Evolutionary conservation across 1,140 invertebrate species (phyloP), one percentile per base, ranked within the genome.

Genomic region (Drosophila kepulauana): DNA sequence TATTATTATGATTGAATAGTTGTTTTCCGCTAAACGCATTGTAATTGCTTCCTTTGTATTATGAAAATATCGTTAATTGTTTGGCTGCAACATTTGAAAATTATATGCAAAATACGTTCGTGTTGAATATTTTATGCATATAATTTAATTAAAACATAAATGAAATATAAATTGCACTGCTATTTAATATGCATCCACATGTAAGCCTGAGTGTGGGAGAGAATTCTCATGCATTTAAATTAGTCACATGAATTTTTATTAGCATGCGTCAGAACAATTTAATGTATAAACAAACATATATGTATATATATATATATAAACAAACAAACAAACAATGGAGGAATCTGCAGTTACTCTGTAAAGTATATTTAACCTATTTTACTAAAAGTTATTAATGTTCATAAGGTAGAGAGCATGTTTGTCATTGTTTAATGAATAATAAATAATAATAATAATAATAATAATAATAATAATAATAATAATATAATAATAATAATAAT

Each of bases 201-300:
- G 8, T 54, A 1, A n/a, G 16, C n/a, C 13, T 7, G 33, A 20
- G 25, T 70, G 33, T 70, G 35, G 16, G 46, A 33, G 33, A 28
- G 30, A 49, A 52, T 65, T 66, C 54, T 70, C 82, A 88, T 87
- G 84, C 79, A 87, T 88, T 78, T 87, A 82, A 88, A 88, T 86
- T 86, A 88, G 82, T 77, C 57, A 43, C 64, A 82, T 86, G 65
- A 33, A 82, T 86, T 76, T 76, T 74, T 79, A 86, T 86, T 52
- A 82, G 28, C 73, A 65, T 48, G 59, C 38, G 51, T 15, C 61
- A 25, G 8, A 63, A 16, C 43, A 30, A 65, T 52, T 63, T 63
- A 15, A 25, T 16, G 33, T 10, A 41, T 35, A 51, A 64, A 13
- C 11, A 52, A 20, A 13, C 2, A 15, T 15, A 15, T 15, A 15